Conservation (phyloP, 1,140 invertebrate species). For the Scaptomyza montana region DNA sequence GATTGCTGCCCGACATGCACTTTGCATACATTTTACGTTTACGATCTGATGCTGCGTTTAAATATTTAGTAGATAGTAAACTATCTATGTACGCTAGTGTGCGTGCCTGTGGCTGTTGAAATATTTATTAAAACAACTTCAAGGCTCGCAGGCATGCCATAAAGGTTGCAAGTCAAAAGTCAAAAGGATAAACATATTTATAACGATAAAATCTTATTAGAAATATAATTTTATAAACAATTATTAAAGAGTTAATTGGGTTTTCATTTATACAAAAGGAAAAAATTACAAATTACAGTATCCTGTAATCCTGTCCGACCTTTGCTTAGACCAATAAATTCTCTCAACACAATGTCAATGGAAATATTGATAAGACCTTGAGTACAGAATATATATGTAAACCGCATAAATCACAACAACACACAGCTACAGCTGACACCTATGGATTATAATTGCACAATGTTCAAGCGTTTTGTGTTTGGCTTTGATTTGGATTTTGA, state of each 20-base stretch:
- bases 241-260: too few relatives aligned
- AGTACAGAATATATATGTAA: neutral
- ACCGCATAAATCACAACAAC: neutral
- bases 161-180: slow-evolving; percentile 14
- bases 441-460: neutral
- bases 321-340: too few relatives aligned
- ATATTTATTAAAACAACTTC: slow-evolving; percentile 77
- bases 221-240: too few relatives aligned
- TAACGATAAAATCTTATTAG: too few relatives aligned
- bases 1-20: slow-evolving; percentile 78
- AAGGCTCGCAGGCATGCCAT: slow-evolving; percentile 39
- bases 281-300: too few relatives aligned
- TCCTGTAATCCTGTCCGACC: too few relatives aligned
- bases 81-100: slow-evolving; percentile 52
- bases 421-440: slow-evolving; percentile 8
- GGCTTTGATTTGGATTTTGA: slow-evolving; percentile 19
- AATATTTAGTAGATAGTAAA: slow-evolving; percentile 81
- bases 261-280: too few relatives aligned
- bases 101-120: slow-evolving; percentile 49
- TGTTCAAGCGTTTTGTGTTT: neutral
- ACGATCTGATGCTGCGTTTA: slow-evolving; percentile 76
- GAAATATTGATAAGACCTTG: neutral
- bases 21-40: slow-evolving; percentile 79
- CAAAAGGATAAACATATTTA: neutral
- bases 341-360: too few relatives aligned